Evolutionary conservation across 2,888 invertebrate species (phyloP).

Genomic region (Epirrhoe tristata): DNA sequence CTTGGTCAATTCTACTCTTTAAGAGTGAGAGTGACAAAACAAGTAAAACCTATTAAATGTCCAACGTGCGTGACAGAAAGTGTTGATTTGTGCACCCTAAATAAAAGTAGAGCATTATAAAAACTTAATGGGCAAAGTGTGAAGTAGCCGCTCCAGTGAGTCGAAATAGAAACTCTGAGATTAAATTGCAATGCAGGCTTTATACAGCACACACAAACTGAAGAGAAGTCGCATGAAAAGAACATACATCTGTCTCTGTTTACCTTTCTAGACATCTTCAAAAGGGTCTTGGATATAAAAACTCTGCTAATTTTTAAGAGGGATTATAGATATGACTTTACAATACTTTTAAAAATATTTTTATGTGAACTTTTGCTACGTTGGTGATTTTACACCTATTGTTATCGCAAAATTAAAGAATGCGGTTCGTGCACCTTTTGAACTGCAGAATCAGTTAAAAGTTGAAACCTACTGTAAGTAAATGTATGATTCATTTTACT

Average conservation of each 20-base stretch:
- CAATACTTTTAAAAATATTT: too few relatives aligned
- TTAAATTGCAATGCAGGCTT: conserved; percentile 49
- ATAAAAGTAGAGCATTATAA: conserved; percentile 58
- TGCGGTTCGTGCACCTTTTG: background rate
- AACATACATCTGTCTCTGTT: too few relatives aligned
- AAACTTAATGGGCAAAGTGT: conserved; percentile 58
- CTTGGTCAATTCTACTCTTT: background rate
- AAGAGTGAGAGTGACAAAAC: conserved; percentile 37
- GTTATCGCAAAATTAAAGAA: conserved; percentile 1
- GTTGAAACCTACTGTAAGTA: too few relatives aligned
- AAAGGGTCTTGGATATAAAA: too few relatives aligned
- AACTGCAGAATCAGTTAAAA: background rate
- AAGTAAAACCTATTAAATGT: conserved; percentile 48
- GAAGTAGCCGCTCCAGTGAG: conserved; percentile 61
- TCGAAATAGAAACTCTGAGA: conserved; percentile 70
- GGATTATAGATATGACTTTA: too few relatives aligned
- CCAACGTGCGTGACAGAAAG: conserved; percentile 62
- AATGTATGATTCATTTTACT: too few relatives aligned
- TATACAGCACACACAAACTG: conserved; percentile 12
- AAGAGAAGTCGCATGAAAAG: background rate
- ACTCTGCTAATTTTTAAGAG: too few relatives aligned
- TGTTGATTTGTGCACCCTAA: conserved; percentile 56
- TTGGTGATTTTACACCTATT: too few relatives aligned
- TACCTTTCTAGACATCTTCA: background rate
- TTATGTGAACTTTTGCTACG: too few relatives aligned